A percentile compares a stretch with the other conserved stretches of the same genome.
Evolutionary conservation across 1,140 invertebrate genomes (phyloP).

Genomic region (Drosophila nannoptera): DNA sequence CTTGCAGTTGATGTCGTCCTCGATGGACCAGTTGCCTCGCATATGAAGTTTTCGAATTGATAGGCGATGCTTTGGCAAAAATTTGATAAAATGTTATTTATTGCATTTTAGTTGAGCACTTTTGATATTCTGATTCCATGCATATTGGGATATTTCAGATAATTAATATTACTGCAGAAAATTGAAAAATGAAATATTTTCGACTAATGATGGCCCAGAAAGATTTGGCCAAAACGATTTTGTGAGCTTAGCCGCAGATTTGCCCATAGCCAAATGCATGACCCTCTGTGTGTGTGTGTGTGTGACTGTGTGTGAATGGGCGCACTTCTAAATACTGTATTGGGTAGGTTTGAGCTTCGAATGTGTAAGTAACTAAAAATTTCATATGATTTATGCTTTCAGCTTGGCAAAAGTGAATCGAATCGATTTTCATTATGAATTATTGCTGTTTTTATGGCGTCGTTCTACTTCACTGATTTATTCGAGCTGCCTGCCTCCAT

Average conservation of each 20-base stretch:
- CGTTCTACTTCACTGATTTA: constrained; percentile 64
- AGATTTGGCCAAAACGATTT: constrained; percentile 1
- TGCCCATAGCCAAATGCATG: neutral
- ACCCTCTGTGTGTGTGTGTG: neutral
- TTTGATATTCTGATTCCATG: neutral
- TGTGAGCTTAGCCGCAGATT: neutral
- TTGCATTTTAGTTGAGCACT: constrained; percentile 1
- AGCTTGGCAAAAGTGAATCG: constrained; percentile 56
- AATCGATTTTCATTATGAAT: constrained; percentile 67
- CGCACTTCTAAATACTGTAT: constrained; percentile 33
- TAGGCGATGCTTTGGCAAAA: too few species aligned
- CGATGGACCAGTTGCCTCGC: too few species aligned
- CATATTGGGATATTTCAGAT: constrained; percentile 7
- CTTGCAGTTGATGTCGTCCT: neutral
- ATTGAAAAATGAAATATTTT: constrained; percentile 26
- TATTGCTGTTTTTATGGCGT: constrained; percentile 63
- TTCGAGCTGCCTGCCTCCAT: constrained; percentile 29
- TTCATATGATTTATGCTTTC: constrained; percentile 50
- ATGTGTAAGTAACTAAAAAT: constrained; percentile 44
- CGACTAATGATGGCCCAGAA: constrained; percentile 1
- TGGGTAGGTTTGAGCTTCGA: constrained; percentile 41
- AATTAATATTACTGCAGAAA: neutral
- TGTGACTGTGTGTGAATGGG: neutral
- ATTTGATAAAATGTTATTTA: constrained; percentile 2
- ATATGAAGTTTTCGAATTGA: too few species aligned